Conservation (phyloP, 64 coral and sea anemone species). For the Montipora capricornis region DNA sequence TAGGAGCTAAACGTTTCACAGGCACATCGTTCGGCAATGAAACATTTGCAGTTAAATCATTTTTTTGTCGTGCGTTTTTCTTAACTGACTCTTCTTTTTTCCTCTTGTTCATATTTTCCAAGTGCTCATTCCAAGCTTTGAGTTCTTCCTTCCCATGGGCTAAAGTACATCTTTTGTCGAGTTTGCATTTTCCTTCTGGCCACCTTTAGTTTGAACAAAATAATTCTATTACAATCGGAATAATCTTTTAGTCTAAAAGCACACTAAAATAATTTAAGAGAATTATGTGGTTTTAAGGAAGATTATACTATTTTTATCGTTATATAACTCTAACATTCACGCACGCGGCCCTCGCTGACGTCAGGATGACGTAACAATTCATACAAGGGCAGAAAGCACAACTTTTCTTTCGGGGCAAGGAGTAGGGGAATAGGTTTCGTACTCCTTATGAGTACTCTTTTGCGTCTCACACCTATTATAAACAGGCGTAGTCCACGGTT, state of each 20-base stretch:
- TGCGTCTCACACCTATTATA: too few relatives aligned
- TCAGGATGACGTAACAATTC: too few relatives aligned
- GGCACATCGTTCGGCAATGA: neutral
- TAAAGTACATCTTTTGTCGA: neutral
- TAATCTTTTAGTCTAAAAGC: neutral
- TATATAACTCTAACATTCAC: too few relatives aligned
- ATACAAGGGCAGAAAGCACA: too few relatives aligned
- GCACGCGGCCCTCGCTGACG: too few relatives aligned
- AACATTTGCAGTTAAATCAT: neutral
- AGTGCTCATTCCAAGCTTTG: conserved; percentile 24
- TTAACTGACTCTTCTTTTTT: neutral
- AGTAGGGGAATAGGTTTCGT: too few relatives aligned
- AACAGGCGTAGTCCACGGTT: too few relatives aligned
- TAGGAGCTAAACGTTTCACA: neutral
- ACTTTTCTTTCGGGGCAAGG: too few relatives aligned
- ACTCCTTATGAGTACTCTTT: too few relatives aligned
- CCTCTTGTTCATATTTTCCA: conserved; percentile 5
- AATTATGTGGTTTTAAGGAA: too few relatives aligned
- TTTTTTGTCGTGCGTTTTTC: neutral
- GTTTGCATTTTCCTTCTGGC: conserved; percentile 3
- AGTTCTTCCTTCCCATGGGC: conserved; percentile 13
- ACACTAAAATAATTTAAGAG: too few relatives aligned
- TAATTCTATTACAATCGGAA: neutral
- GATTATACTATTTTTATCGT: too few relatives aligned
- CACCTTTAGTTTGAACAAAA: neutral